These are phyloP conservation scores for Drosophila prosaltans DNA, from an alignment of 1,140 invertebrate species.

Conservation along the genomic window DNA sequence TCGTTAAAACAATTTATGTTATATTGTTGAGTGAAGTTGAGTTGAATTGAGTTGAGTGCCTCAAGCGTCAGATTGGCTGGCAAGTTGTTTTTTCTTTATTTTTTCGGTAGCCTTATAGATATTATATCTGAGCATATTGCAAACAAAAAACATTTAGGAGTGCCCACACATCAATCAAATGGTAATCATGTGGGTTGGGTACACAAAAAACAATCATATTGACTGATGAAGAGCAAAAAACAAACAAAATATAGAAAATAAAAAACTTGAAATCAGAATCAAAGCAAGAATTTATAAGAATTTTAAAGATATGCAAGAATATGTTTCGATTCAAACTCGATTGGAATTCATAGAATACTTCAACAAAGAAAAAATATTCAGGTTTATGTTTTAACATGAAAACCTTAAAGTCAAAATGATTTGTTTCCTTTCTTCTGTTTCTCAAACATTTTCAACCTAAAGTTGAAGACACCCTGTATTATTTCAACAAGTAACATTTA, in stretches of 20 bases:
- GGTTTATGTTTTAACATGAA: not conserved
- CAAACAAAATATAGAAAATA: not conserved
- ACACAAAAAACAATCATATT: conserved; percentile 16
- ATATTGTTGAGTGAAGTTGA: not conserved
- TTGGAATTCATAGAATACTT: not conserved
- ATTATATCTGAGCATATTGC: conserved; percentile 36
- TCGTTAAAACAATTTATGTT: not conserved
- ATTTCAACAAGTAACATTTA: too few species aligned
- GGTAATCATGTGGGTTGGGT: conserved; percentile 63
- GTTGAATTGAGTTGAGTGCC: conserved; percentile 9
- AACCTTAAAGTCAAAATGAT: too few species aligned
- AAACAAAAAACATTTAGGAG: conserved; percentile 61
- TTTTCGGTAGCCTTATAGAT: conserved; percentile 57
- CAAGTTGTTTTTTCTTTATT: conserved; percentile 11
- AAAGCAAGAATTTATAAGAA: not conserved
- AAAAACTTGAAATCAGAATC: conserved; percentile 17
- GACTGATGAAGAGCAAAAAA: not conserved
- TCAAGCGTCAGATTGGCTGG: conserved; percentile 19
- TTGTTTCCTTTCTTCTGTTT: too few species aligned
- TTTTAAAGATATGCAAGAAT: not conserved
- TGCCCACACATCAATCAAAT: conserved; percentile 74
- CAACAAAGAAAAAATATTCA: not conserved
- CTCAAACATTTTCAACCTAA: too few species aligned
- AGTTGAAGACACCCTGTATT: too few species aligned
- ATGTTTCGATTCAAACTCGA: not conserved